A percentile compares a stretch with the other conserved stretches of the same genome.
These are phyloP conservation scores for Cheilosia scutellata DNA, from an alignment of 2,888 invertebrate genomes.

Conservation along the genomic window DNA sequence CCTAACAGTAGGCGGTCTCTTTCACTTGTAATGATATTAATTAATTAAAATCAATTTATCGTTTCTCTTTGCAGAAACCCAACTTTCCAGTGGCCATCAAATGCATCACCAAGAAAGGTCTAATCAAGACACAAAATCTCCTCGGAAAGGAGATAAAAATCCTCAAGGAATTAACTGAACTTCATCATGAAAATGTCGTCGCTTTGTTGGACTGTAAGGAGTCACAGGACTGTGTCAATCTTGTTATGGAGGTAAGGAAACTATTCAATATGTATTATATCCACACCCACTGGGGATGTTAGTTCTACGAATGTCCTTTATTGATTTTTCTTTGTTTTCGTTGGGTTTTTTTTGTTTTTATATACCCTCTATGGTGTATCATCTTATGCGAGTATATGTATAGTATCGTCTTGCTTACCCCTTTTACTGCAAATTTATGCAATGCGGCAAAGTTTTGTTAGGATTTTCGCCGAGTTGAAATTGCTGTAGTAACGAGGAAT, in stretches of 20 bases:
- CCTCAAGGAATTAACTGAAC: conserved; percentile 97
- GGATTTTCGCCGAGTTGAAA: conserved; percentile 53
- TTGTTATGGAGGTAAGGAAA: conserved; percentile 97
- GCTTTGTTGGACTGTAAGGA: conserved; percentile 99
- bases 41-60: conserved; percentile 46
- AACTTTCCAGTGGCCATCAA: conserved; percentile 97
- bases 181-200: conserved; percentile 99
- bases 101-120: conserved; percentile 98
- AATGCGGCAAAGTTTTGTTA: conserved; percentile 67
- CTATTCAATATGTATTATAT: neutral
- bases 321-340: conserved; percentile 67
- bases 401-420: neutral
- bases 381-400: neutral
- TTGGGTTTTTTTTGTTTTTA: neutral
- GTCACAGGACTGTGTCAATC: conserved; percentile 96
- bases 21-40: conserved; percentile 24
- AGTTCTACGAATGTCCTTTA: conserved; percentile 52
- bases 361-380: conserved; percentile 35
- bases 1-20: conserved; percentile 2
- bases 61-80: conserved; percentile 89
- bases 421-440: conserved; percentile 64
- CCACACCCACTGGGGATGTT: conserved; percentile 7
- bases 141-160: conserved; percentile 99
- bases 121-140: conserved; percentile 98
- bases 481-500: conserved; percentile 28